Base-by-base conservation (phyloP, 2,113 vertebrate genomes). In the Cavia porcellus region DNA sequence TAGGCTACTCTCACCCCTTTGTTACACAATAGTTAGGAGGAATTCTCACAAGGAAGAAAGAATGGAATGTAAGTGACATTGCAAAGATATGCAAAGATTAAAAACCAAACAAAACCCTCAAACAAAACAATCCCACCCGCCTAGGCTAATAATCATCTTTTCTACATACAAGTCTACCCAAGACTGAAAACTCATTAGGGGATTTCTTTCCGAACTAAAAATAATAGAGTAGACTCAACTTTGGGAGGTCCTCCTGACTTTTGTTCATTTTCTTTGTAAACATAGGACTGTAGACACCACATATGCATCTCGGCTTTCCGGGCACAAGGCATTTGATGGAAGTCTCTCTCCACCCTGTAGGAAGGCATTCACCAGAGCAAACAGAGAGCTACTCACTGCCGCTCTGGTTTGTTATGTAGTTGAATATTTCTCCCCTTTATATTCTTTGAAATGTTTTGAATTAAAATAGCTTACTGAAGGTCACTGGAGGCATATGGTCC, bases 401-500 rank as follows among this genome's bases (percentile, higher is more conserved):
- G 77, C 94, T 97, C 95, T 90, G 97, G 96, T 97, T 98, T 97
- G 94, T 98, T 98, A 98, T 97, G 96, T 92, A 98, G 98, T 97
- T 98, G 97, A 97, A 96, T 97, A 98, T 98, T 98, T 85, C 89
- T 96, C 96, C 75, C 97, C 94, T 96, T 95, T 94, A 96, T 97
- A 97, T 92, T 96, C 98, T 98, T 98, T 97, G 98, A 98, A 98
- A 98, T 99, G 99, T 99, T 99, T 99, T 98, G 98, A 99, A 99
- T 99, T 99, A 99, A 99, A 99, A 99, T 99, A 99, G 98, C 98
- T 99, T 98, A 98, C 98, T 98, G 98, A 99, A 99, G 99, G 99
- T 99, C 99, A 99, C 98, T 4, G 57, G 98, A 99, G 98, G 98
- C 99, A 99, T 99, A 99, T 99, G 99, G 98, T 99, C 99, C 98